Evolutionary conservation across 1,140 invertebrate genomes (phyloP), one percentile per base, ranked within the genome.

Genomic region (Drosophila sp.): DNA sequence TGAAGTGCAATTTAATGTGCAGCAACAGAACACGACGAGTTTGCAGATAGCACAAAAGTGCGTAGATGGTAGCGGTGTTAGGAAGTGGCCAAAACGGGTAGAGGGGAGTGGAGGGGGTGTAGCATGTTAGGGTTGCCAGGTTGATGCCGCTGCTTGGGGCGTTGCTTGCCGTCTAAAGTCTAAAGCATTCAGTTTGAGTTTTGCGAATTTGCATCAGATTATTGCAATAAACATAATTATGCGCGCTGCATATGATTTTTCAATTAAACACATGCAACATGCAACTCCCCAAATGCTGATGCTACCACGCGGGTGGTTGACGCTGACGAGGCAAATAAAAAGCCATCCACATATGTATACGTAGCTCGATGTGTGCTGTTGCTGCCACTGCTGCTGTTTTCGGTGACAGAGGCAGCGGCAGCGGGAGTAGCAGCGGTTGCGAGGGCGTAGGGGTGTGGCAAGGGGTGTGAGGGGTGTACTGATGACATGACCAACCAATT

Each of bases 191-290:
- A 71, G 83, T 89, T 87, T 76, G 83, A 83, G 83, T 76, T 82
- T 67, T 69, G 72, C 65, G 76, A 87, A 87, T 87, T 87, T 82
- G 83, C 83, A 87, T 87, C 86, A 83, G 80, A 90, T 90, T 90
- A 87, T 87, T 90, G 86, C 86, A 90, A 90, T 90, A 90, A 90
- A 90, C 86, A 90, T 90, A 90, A 90, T 90, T 90, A 90, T 90
- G 81, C 81, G 78, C 81, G 76, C 76, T 90, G 86, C 86, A 90
- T 90, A 90, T 90, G 86, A 90, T 90, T 90, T 90, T 90, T 90
- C 86, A 90, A 90, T 90, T 86, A 90, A 90, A 90, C 86, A 87
- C 83, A 81, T 86, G 81, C 81, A 80, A 87, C 78, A 72, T 32
- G 32, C 62, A 76, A 76, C 61, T 72, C 72, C 72, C 72, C 67